phyloP scores from a whole-genome alignment of 2,888 invertebrate species.

The Cheilosia scutellata region DNA sequence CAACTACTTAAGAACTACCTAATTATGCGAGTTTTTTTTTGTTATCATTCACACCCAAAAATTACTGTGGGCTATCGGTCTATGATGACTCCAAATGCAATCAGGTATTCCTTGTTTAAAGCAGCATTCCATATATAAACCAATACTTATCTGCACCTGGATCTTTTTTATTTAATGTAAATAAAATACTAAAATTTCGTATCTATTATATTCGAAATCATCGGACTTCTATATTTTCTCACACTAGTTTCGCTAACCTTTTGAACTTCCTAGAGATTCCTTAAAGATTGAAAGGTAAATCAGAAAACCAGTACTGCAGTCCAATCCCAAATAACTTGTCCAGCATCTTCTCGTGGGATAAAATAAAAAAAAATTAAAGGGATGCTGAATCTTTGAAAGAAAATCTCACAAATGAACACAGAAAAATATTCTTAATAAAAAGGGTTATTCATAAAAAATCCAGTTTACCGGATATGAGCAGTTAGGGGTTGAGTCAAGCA shows the following conservation, averaged over 20 bases:
- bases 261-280: conserved; percentile 6
- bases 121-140: too few relatives aligned
- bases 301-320: conserved; percentile 2
- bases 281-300: background rate
- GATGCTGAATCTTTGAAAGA: conserved; percentile 33
- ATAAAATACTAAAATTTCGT: too few relatives aligned
- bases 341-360: conserved; percentile 32
- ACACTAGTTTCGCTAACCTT: conserved; percentile 17
- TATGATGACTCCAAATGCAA: too few relatives aligned
- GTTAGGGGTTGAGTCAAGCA: background rate
- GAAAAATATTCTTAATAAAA: background rate
- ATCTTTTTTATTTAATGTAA: too few relatives aligned
- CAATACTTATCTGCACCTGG: too few relatives aligned
- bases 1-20: too few relatives aligned
- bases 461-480: background rate
- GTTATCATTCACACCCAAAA: too few relatives aligned
- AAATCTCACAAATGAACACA: background rate
- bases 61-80: too few relatives aligned
- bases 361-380: conserved; percentile 6
- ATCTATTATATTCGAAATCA: too few relatives aligned
- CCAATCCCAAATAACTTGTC: background rate
- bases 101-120: too few relatives aligned
- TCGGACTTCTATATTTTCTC: background rate
- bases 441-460: conserved; percentile 23
- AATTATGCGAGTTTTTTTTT: too few relatives aligned